Percentiles rank a stretch among this genome's conserved stretches.
phyloP scores from a whole-genome alignment of 2,888 invertebrate species.

The Microplitis manilae region DNA sequence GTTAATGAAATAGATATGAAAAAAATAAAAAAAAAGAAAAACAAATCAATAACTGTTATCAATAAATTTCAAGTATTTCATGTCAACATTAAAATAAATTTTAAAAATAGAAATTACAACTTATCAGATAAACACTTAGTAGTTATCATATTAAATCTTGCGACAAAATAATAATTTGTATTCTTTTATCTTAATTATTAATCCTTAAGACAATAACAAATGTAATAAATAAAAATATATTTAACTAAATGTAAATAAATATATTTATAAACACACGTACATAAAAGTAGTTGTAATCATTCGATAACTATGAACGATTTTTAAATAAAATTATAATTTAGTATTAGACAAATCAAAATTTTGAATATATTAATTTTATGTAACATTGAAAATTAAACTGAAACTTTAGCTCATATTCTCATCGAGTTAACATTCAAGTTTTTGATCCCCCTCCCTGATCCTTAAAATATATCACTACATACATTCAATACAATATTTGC shows the following conservation, averaged over 20 bases:
- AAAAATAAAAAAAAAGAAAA: not conserved
- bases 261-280: not conserved
- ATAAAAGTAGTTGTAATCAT: not conserved
- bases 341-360: not conserved
- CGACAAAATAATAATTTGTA: not conserved
- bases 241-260: not conserved
- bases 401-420: conserved; percentile 29
- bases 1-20: not conserved
- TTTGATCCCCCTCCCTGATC: conserved; percentile 35
- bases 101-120: not conserved
- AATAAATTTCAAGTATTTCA: not conserved
- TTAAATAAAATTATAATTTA: not conserved
- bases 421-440: conserved; percentile 46
- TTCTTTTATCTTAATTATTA: not conserved
- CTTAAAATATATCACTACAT: conserved; percentile 37
- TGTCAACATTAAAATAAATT: not conserved
- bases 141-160: not conserved
- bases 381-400: conserved; percentile 37
- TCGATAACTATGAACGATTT: not conserved
- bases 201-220: not conserved
- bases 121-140: not conserved
- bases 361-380: not conserved
- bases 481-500: conserved; percentile 39
- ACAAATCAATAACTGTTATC: not conserved
- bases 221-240: not conserved